Conservation (phyloP, 2,113 vertebrate species). For the Phainopepla nitens region DNA sequence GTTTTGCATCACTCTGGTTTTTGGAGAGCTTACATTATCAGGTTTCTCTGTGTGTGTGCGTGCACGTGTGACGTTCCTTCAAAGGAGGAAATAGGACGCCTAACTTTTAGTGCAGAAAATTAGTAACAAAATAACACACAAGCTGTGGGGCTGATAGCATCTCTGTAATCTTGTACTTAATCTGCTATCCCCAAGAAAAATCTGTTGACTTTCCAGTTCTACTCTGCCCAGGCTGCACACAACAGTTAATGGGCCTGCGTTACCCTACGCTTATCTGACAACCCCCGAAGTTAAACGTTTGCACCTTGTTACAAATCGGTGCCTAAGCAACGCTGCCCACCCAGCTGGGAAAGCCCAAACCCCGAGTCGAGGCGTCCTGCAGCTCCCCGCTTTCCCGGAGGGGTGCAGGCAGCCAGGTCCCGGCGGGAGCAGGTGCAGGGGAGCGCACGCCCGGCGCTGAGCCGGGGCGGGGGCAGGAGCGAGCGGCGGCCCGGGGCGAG, state of each 20-base stretch:
- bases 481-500: constrained; percentile 5
- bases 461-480: not conserved
- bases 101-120: constrained; percentile 8
- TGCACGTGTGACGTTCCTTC: not conserved
- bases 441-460: not conserved
- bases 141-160: not conserved
- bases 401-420: not conserved
- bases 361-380: accelerated
- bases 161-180: not conserved
- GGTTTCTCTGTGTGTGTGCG: not conserved
- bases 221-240: not conserved
- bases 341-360: not conserved
- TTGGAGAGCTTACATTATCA: not conserved
- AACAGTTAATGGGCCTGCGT: not conserved
- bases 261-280: accelerated
- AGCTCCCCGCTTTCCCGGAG: not conserved
- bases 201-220: not conserved
- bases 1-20: not conserved
- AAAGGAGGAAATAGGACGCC: not conserved
- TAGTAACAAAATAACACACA: not conserved
- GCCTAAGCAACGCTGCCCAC: not conserved
- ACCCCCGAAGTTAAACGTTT: too few species aligned
- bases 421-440: not conserved
- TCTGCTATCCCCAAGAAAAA: not conserved
- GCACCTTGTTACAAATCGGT: not conserved